A percentile compares a stretch with the other conserved stretches of the same genome.
Evolutionary conservation across 2,888 invertebrate species (phyloP).

Genomic region (Brachycybe producta): DNA sequence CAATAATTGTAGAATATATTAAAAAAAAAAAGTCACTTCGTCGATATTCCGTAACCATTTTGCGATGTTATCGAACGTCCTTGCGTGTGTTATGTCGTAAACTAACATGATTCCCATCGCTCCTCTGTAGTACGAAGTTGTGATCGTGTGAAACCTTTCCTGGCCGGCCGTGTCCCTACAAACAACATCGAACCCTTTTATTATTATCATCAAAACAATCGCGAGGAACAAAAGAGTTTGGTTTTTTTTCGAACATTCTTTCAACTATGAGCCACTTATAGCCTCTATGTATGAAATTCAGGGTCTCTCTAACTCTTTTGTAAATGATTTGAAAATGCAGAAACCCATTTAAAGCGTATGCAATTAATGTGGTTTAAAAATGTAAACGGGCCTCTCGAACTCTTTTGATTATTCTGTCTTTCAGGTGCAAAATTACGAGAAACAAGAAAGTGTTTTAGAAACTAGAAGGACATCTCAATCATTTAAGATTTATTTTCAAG

Average conservation of each 20-base stretch:
- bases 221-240: neutral
- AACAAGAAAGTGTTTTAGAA: too few relatives aligned
- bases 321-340: too few relatives aligned
- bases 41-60: conserved; percentile 97
- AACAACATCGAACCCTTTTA: conserved; percentile 11
- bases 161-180: conserved; percentile 81
- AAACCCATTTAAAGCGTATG: too few relatives aligned
- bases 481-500: too few relatives aligned
- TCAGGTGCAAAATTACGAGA: too few relatives aligned
- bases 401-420: too few relatives aligned
- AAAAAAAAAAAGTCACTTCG: conserved; percentile 48
- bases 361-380: too few relatives aligned
- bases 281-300: too few relatives aligned
- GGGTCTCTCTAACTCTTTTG: too few relatives aligned
- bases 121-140: conserved; percentile 93
- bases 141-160: conserved; percentile 95
- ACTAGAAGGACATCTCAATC: too few relatives aligned
- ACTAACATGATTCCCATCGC: conserved; percentile 94
- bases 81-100: conserved; percentile 93
- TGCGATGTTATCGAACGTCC: conserved; percentile 96
- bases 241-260: neutral
- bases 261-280: too few relatives aligned
- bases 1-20: neutral
- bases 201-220: conserved; percentile 7
- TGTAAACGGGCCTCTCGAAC: too few relatives aligned